Percentiles rank a stretch among this genome's conserved stretches.
phyloP scores from a whole-genome alignment of 2,797 vertebrate species.

The Capromys pilorides region DNA sequence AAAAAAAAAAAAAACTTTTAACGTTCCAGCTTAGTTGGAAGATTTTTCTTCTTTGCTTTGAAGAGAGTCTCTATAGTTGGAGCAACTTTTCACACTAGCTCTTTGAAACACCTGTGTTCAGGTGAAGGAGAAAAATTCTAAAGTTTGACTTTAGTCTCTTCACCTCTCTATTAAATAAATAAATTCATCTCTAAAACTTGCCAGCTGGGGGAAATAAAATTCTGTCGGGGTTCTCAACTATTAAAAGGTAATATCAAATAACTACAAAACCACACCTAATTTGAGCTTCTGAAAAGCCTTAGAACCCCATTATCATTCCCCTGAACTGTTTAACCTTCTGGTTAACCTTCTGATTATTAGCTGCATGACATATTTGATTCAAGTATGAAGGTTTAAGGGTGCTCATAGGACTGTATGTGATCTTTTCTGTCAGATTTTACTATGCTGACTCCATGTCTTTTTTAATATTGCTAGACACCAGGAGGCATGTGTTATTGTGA shows the following conservation, averaged over 20 bases:
- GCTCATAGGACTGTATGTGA: constrained; percentile 40
- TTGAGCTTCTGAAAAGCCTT: constrained; percentile 70
- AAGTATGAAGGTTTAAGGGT: constrained; percentile 39
- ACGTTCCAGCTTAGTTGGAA: constrained; percentile 49
- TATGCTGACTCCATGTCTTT: constrained; percentile 66
- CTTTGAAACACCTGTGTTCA: constrained; percentile 71
- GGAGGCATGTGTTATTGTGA: constrained; percentile 44
- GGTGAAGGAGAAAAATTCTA: constrained; percentile 2
- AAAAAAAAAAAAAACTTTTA: constrained; percentile 37
- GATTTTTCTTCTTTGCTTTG: constrained; percentile 51
- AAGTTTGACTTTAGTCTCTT: constrained; percentile 62
- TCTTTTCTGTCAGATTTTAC: constrained; percentile 62
- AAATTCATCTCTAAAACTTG: constrained; percentile 60
- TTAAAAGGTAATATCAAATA: constrained; percentile 61
- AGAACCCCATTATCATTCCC: constrained; percentile 63
- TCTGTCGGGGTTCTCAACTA: constrained; percentile 30
- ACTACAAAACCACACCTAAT: constrained; percentile 72
- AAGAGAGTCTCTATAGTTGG: constrained; percentile 49
- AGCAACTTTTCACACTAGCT: constrained; percentile 49
- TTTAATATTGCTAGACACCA: constrained; percentile 64
- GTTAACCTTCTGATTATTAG: constrained; percentile 71
- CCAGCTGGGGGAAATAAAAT: constrained; percentile 64
- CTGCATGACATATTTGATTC: constrained; percentile 66
- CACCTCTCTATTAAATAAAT: constrained; percentile 68
- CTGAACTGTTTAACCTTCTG: constrained; percentile 67